Evolutionary conservation across 2,113 vertebrate genomes (phyloP), one percentile per base, ranked within the genome.

Genomic region (Sylvilagus bachmani): DNA sequence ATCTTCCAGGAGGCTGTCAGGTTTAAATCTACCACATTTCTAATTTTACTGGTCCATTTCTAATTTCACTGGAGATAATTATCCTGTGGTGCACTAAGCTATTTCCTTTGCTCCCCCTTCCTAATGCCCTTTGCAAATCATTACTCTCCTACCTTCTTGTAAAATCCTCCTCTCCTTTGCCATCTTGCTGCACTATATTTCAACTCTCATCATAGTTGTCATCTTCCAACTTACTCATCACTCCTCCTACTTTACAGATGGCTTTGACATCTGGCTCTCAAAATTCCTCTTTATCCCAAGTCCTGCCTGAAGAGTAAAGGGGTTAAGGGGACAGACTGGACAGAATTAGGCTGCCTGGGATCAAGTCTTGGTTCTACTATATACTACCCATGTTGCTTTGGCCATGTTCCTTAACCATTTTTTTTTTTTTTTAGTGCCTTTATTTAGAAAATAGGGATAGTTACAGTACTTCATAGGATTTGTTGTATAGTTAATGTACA

Each of bases 251-350:
- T 81, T 69, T 92, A 79, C 61, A 67, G 33, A 75, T 61, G 33
- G 22, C 62, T 66, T 85, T 94, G 90, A 87, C 38, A 78, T 33
- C 44, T 78, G 67, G 38, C 77, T 95, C 67, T 93, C 85, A 90
- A 82, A 96, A 86, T 51, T 78, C 55, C 74, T 93, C 91, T 58
- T 92, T 51, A 87, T 25, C 69, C 10, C 51, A 96, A 79, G 67
- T 79, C 53, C 38, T 55, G 36, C 73, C 89, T 88, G 25, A 51
- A 44, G 21, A 94, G 49, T 62, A 93, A 89, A 11, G 91, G 36
- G 66, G 61, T 67, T 62, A 84, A 81, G 44, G 84, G 25, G 66
- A 91, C 29, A 86, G 38, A 67, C 69, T 31, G 16, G 61, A 49
- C 31, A 69, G 66, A 83, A 36, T 61, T 38, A 80, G 79, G 83